Base-by-base conservation (phyloP, 2,888 invertebrate species). In the Plagiodera versicolora region DNA sequence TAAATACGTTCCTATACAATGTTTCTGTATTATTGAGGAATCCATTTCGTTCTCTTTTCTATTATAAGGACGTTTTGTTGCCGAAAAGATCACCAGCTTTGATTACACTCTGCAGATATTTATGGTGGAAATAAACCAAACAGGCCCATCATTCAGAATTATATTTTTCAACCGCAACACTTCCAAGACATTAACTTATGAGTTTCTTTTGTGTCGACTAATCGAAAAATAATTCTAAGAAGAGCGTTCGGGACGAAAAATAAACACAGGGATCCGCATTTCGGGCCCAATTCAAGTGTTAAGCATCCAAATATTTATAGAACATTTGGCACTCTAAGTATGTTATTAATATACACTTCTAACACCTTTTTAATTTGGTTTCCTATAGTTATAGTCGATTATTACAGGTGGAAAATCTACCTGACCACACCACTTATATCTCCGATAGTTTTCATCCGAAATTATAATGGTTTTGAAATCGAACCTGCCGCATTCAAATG, bases 291-390 rank as follows among this genome's bases (percentile, higher is more conserved):
- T 64, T 64, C 62, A 65, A 48, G 61, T 61, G 61, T 68, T 69
- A 68, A 67, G 60, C 68, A 67, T 68, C 67, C 66, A 69, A 69
- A 70, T 70, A 70, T 70, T 70, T 70, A 70, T 70, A 63, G 65
- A 70, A 64, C 70, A 70, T 70, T 70, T 70, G 69, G 69, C 64
- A 62, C 63, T 61, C 66, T 62, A 66, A 68, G 66, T 68, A 66
- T 70, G 66, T 69, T 66, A 70, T 70, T 70, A 70, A 65, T 65
- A 63, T 63, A 62, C 63, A 61, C 66, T 65, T 70, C 70, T 70
- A 70, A 70, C 70, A 70, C 70, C 70, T 70, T 69, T 69, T 69
- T 70, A 69, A 70, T 69, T 67, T 67, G 67, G 61, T 63, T 67
- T 64, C 61, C 65, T 63, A 63, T 61, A 58, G 66, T 65, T 67